Evolutionary conservation across 2,888 invertebrate species (phyloP).

Genomic region (Malthinus seriepunctatus): DNA sequence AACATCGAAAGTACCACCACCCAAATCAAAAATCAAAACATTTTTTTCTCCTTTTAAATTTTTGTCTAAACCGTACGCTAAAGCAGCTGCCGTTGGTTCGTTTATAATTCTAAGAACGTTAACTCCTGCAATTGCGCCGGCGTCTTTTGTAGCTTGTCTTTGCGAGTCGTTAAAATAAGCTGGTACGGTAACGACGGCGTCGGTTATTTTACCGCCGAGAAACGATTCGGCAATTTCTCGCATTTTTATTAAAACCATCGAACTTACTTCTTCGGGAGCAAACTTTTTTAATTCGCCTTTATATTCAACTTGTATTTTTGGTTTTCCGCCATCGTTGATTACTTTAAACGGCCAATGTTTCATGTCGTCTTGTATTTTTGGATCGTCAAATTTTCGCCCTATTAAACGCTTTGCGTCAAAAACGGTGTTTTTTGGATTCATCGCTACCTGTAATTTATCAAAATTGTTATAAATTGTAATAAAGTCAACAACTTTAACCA

Average conservation of each 20-base stretch:
- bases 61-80: conserved; percentile 83
- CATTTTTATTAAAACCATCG: conserved; percentile 86
- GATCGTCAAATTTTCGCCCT: conserved; percentile 78
- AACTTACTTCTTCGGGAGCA: conserved; percentile 82
- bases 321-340: conserved; percentile 68
- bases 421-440: conserved; percentile 81
- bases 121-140: conserved; percentile 81
- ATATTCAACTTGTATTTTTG: conserved; percentile 74
- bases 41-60: conserved; percentile 74
- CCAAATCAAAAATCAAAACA: conserved; percentile 75
- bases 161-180: conserved; percentile 85
- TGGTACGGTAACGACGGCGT: conserved; percentile 83
- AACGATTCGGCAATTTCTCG: conserved; percentile 78
- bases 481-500: no score
- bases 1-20: conserved; percentile 92
- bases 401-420: conserved; percentile 85
- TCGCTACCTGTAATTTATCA: conserved; percentile 63
- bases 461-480: not conserved
- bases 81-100: conserved; percentile 87
- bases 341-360: conserved; percentile 85
- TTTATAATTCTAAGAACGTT: conserved; percentile 90
- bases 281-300: conserved; percentile 76
- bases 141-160: conserved; percentile 87
- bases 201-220: conserved; percentile 70
- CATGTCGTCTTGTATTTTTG: conserved; percentile 77